Percentiles rank a stretch among this genome's conserved stretches.
Conservation (phyloP, 2,797 vertebrate species). For the Atherinosoma microstoma region DNA sequence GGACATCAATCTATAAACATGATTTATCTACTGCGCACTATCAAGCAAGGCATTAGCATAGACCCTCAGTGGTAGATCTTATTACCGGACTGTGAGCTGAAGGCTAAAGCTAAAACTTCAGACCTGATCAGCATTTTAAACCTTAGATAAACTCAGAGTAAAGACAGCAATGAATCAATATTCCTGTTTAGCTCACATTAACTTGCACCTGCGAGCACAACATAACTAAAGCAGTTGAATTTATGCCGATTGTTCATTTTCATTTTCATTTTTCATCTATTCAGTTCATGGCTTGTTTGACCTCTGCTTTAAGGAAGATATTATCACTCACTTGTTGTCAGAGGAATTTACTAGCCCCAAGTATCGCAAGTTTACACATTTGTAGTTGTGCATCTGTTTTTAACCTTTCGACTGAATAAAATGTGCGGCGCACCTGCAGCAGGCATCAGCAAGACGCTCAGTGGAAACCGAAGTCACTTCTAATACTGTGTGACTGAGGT, state of each 20-base stretch:
- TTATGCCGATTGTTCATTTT: not conserved
- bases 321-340: slow-evolving; percentile 51
- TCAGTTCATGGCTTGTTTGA: slow-evolving; percentile 30
- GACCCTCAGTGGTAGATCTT: slow-evolving; percentile 54
- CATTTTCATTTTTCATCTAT: slow-evolving; percentile 23
- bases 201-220: slow-evolving; percentile 17
- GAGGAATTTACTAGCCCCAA: slow-evolving; percentile 32
- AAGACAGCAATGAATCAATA: slow-evolving; percentile 13
- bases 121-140: slow-evolving; percentile 60
- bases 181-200: slow-evolving; percentile 16
- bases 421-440: slow-evolving; percentile 55
- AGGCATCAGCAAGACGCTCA: slow-evolving; percentile 31
- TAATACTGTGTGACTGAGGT: slow-evolving; percentile 72
- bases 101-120: slow-evolving; percentile 38
- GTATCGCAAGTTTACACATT: slow-evolving; percentile 37
- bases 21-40: slow-evolving; percentile 71
- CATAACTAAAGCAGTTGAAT: not conserved
- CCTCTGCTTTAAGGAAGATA: slow-evolving; percentile 37
- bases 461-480: slow-evolving; percentile 62
- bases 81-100: slow-evolving; percentile 56
- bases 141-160: slow-evolving; percentile 31
- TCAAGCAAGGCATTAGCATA: slow-evolving; percentile 69
- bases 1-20: slow-evolving; percentile 74
- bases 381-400: slow-evolving; percentile 22
- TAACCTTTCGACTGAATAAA: slow-evolving; percentile 34